Evolutionary conservation across 2,888 invertebrate species (phyloP).

Genomic region (Synanthedon myopaeformis): DNA sequence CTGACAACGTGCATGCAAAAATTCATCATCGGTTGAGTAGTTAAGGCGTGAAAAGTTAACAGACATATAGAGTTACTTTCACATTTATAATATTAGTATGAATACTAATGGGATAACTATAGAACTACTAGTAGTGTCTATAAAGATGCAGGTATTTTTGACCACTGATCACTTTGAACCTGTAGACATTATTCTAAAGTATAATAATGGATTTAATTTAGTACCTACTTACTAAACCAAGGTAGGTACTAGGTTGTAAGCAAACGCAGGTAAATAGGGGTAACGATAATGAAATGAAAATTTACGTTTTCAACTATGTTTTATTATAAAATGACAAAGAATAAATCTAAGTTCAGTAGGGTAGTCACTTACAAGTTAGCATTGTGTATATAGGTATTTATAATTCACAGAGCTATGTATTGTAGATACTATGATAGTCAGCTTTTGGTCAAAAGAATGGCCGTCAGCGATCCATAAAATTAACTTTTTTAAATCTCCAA

Average conservation of each 20-base stretch:
- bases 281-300: slow-evolving; percentile 12
- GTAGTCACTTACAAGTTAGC: slow-evolving; percentile 61
- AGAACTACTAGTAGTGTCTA: too few species aligned
- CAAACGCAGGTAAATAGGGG: not conserved
- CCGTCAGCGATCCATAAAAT: slow-evolving; percentile 36
- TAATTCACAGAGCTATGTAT: slow-evolving; percentile 41
- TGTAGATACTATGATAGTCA: slow-evolving; percentile 18
- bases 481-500: slow-evolving; percentile 38
- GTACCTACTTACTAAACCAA: not conserved
- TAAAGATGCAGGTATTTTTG: too few species aligned
- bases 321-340: slow-evolving; percentile 81
- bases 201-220: not conserved
- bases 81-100: too few species aligned
- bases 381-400: slow-evolving; percentile 48
- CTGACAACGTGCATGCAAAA: too few species aligned
- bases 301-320: slow-evolving; percentile 65
- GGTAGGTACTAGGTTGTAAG: not conserved
- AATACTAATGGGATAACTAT: too few species aligned
- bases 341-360: slow-evolving; percentile 76
- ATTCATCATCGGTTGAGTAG: too few species aligned
- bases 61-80: too few species aligned
- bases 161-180: too few species aligned
- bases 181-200: too few species aligned
- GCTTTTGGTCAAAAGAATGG: slow-evolving; percentile 18
- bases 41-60: too few species aligned